Percentiles rank a stretch among this genome's conserved stretches.
Conservation (phyloP, 2,113 vertebrate species). For the Piaya cayana region DNA sequence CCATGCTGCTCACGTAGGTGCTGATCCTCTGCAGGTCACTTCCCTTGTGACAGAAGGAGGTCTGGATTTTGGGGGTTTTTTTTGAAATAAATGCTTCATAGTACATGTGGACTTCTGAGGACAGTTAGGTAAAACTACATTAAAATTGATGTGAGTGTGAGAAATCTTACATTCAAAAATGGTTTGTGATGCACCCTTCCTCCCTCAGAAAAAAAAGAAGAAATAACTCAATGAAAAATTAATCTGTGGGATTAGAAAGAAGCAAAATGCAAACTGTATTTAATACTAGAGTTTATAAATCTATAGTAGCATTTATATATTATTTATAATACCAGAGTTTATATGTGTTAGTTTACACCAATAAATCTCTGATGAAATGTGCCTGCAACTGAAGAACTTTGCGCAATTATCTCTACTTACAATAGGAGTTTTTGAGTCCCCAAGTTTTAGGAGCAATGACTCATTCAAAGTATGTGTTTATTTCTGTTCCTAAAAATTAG, state of each 20-base stretch:
- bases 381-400: not conserved
- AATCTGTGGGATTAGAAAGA: not conserved
- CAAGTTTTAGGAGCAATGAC: not conserved
- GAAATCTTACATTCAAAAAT: not conserved
- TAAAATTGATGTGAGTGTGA: not conserved
- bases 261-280: not conserved
- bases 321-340: not conserved
- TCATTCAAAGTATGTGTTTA: not conserved
- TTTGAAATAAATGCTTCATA: not conserved
- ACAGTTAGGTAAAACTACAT: not conserved
- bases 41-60: not conserved
- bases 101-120: not conserved
- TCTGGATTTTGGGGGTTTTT: not conserved
- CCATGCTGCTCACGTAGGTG: not conserved
- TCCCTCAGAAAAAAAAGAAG: not conserved
- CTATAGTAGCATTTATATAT: not conserved
- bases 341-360: not conserved
- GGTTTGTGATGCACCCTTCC: fast-evolving
- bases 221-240: not conserved
- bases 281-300: not conserved
- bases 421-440: not conserved
- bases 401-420: not conserved
- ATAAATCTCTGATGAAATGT: not conserved
- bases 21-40: not conserved
- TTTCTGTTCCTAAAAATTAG: not conserved